Conservation (phyloP, 2,888 invertebrate genomes). For the Latrodectus elegans region DNA sequence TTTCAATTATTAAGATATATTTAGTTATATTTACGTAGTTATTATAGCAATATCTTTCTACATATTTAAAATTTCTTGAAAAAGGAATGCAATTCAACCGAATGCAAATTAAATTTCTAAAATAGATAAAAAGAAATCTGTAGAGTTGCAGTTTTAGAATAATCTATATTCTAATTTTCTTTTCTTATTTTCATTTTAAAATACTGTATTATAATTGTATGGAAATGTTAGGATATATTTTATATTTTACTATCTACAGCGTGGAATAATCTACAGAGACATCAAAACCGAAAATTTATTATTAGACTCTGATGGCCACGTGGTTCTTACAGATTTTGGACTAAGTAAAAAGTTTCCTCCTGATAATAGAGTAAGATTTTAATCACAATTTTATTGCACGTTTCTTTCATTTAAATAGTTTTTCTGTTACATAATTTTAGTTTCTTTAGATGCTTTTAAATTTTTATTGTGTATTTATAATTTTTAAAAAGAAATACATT, state of each 20-base stretch:
- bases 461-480: no score
- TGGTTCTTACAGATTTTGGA: constrained; percentile 97
- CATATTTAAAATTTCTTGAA: no score
- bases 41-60: no score
- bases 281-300: constrained; percentile 98
- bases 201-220: neutral
- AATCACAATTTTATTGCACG: no score
- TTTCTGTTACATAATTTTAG: no score
- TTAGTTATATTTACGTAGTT: no score
- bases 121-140: neutral
- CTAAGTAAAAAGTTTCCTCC: constrained; percentile 94
- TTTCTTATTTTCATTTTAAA: neutral
- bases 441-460: no score
- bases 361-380: constrained; percentile 78
- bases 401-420: no score
- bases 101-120: no score
- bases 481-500: no score
- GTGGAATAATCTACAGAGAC: constrained; percentile 97
- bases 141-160: neutral
- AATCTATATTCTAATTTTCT: neutral
- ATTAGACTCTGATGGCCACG: constrained; percentile 93
- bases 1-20: no score
- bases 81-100: no score
- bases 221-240: neutral
- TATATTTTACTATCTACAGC: constrained; percentile 78